phyloP scores from a whole-genome alignment of 2,113 vertebrate species.

The Psittacula cyanocephala region DNA sequence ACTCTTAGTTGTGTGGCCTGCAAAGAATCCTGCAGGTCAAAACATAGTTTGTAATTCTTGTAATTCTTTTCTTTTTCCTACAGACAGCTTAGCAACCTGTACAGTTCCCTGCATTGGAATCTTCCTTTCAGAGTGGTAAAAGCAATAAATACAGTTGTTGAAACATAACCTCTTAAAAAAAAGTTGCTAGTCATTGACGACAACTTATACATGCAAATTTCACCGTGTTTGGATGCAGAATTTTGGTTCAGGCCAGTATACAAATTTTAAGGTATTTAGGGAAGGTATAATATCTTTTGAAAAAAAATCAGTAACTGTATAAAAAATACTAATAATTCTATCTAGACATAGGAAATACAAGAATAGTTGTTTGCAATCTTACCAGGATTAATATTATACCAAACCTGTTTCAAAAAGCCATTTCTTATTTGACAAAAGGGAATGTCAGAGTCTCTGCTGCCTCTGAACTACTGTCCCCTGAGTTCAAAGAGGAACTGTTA shows the following conservation, averaged over 20 bases:
- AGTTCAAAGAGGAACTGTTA: conserved; percentile 14
- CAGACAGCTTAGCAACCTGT: background rate
- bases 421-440: background rate
- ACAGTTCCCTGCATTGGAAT: background rate
- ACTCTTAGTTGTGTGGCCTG: background rate
- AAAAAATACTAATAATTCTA: background rate
- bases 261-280: background rate
- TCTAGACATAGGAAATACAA: background rate
- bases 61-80: background rate
- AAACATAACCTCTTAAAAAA: background rate
- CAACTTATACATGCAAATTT: background rate
- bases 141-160: background rate
- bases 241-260: background rate
- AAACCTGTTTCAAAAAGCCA: background rate
- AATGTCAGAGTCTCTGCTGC: background rate
- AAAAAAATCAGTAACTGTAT: background rate
- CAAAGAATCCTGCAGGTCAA: background rate
- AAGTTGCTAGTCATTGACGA: background rate
- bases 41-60: background rate
- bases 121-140: background rate
- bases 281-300: background rate
- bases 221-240: background rate
- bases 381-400: background rate
- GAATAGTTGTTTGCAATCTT: background rate
- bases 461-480: background rate